phyloP scores from a whole-genome alignment of 2,888 invertebrate species.

The Caenorhabditis auriculariae region DNA sequence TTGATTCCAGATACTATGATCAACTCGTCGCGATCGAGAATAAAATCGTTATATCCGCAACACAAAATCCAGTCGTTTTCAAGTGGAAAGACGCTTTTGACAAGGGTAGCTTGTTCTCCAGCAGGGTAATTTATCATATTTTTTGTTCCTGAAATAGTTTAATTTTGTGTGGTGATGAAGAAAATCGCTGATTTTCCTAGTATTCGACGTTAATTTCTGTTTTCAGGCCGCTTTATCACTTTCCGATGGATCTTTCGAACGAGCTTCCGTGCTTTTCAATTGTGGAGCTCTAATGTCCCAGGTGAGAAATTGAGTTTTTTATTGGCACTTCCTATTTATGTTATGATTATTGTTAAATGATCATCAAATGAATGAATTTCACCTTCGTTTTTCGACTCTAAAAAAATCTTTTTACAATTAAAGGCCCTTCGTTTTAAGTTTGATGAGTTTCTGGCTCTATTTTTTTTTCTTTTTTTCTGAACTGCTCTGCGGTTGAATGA shows the following conservation, averaged over 20 bases:
- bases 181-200: too few species aligned
- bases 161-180: too few species aligned
- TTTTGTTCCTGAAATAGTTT: neutral
- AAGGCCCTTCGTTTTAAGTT: too few species aligned
- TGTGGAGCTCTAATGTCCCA: constrained; percentile 82
- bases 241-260: constrained; percentile 80
- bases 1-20: constrained; percentile 88
- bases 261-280: constrained; percentile 91
- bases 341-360: neutral
- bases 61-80: constrained; percentile 80
- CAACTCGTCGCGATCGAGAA: constrained; percentile 86
- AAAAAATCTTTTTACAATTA: too few species aligned
- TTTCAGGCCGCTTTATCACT: constrained; percentile 45
- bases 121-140: constrained; percentile 62
- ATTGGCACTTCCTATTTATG: too few species aligned
- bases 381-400: constrained; percentile 8
- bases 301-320: constrained; percentile 7
- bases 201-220: too few species aligned
- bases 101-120: constrained; percentile 88
- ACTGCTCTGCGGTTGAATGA: neutral
- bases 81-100: constrained; percentile 99
- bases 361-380: constrained; percentile 1
- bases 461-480: neutral
- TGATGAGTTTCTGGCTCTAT: neutral
- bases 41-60: constrained; percentile 90